A percentile compares a stretch with the other conserved stretches of the same genome.
Evolutionary conservation across 2,888 invertebrate species (phyloP).

Genomic region (Andrena bucephala): DNA sequence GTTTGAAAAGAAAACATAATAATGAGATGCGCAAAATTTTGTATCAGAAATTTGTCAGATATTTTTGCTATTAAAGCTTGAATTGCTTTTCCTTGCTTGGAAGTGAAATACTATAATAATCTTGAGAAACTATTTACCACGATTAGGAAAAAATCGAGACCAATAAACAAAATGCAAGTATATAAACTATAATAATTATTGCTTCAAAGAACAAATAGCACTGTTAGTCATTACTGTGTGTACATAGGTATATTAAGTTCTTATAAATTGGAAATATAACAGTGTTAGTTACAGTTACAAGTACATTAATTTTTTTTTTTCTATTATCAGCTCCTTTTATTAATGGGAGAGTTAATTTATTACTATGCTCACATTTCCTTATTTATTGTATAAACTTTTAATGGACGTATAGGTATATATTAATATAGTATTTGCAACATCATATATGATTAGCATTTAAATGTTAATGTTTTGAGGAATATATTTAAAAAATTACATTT

Average conservation of each 20-base stretch:
- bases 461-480: background rate
- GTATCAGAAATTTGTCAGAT: background rate
- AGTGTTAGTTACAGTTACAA: background rate
- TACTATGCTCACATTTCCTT: background rate
- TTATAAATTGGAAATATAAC: background rate
- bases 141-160: background rate
- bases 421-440: background rate
- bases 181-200: background rate
- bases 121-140: background rate
- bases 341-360: background rate
- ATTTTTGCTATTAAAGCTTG: conserved; percentile 10
- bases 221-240: background rate
- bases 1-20: background rate
- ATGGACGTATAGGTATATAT: background rate
- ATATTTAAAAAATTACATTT: background rate
- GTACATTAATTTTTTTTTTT: background rate
- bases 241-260: background rate
- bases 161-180: conserved; percentile 4
- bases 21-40: background rate
- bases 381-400: background rate
- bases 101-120: background rate
- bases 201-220: background rate
- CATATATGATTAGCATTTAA: too few species aligned
- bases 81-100: background rate
- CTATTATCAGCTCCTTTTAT: background rate